A percentile compares a stretch with the other conserved stretches of the same genome.
Evolutionary conservation across 2,888 invertebrate species (phyloP).

Genomic region (Nomada goodeniana): DNA sequence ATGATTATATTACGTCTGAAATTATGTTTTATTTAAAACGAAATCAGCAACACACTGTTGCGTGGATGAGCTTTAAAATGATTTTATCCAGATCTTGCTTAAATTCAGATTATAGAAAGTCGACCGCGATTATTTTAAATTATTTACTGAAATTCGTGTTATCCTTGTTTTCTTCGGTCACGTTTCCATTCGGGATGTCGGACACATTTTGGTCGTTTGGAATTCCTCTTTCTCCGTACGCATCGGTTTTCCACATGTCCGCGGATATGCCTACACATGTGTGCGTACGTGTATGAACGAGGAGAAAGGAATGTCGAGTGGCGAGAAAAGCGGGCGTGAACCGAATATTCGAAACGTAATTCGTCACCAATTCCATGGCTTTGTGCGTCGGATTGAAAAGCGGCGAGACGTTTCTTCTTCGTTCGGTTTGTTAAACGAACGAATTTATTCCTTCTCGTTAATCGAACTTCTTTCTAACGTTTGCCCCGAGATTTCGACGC

Average conservation of each 20-base stretch:
- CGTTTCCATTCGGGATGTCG: background rate
- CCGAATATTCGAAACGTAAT: conserved; percentile 54
- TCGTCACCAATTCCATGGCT: conserved; percentile 49
- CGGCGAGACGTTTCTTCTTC: conserved; percentile 33
- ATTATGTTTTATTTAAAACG: no score
- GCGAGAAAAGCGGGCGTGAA: conserved; percentile 37
- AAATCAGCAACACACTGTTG: no score
- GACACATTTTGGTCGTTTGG: conserved; percentile 28
- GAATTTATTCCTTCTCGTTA: conserved; percentile 56
- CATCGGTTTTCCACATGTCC: background rate
- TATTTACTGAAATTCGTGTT: conserved; percentile 69
- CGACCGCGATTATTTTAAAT: conserved; percentile 78
- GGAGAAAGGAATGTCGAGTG: conserved; percentile 11
- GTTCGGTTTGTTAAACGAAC: conserved; percentile 45
- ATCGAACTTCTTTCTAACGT: conserved; percentile 52
- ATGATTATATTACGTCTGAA: no score
- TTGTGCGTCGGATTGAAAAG: conserved; percentile 39
- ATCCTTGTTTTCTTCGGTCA: background rate
- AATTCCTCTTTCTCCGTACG: conserved; percentile 15
- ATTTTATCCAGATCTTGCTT: no score
- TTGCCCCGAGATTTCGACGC: background rate
- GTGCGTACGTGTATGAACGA: background rate
- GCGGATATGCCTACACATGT: background rate
- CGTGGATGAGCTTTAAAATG: no score
- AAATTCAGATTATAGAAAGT: conserved; percentile 26